Evolutionary conservation across 2,888 invertebrate genomes (phyloP).

Genomic region (Volucella inanis): DNA sequence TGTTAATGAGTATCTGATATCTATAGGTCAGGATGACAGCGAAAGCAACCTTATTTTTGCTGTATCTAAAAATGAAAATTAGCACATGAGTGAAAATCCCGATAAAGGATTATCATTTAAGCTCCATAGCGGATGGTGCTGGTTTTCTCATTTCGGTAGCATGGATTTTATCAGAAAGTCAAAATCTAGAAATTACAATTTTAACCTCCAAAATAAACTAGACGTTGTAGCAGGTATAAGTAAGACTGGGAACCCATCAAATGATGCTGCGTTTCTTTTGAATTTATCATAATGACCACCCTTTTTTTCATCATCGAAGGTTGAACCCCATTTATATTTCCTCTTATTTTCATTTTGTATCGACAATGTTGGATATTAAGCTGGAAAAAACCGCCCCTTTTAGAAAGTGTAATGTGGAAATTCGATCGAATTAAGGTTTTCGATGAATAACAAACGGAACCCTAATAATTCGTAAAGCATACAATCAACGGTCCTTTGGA

Average conservation of each 20-base stretch:
- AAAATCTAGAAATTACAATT: constrained; percentile 56
- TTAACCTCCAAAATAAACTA: neutral
- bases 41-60: constrained; percentile 17
- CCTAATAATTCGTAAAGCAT: too few relatives aligned
- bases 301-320: constrained; percentile 55
- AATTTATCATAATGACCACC: constrained; percentile 58
- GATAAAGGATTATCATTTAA: constrained; percentile 43
- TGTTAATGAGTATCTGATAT: constrained; percentile 54
- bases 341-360: constrained; percentile 11
- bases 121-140: constrained; percentile 23
- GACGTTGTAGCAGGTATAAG: neutral
- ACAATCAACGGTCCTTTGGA: neutral
- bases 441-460: neutral
- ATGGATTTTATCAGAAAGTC: constrained; percentile 49
- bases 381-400: constrained; percentile 18
- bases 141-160: constrained; percentile 35
- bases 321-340: constrained; percentile 43
- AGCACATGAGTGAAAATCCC: neutral
- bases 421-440: constrained; percentile 48
- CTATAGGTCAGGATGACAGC: constrained; percentile 52
- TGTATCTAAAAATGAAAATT: neutral
- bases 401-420: constrained; percentile 25
- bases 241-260: neutral
- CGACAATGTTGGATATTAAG: neutral
- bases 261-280: constrained; percentile 40